These are phyloP conservation scores for Scomber colias DNA, from an alignment of 2,113 vertebrate species.

Conservation along the genomic window DNA sequence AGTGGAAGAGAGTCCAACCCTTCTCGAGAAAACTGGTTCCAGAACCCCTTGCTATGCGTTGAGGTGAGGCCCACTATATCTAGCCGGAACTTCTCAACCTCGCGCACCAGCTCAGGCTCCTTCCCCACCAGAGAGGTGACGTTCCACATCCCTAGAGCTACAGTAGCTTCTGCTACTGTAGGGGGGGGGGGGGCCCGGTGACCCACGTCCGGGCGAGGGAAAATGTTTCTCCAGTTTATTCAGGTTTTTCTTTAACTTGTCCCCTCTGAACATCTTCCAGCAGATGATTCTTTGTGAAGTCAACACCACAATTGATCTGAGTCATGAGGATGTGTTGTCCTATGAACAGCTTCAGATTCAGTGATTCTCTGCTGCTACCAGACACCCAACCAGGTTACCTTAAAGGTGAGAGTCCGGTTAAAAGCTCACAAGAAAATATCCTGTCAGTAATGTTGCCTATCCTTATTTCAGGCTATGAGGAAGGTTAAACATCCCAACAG, in stretches of 20 bases:
- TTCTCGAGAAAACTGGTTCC: too few species aligned
- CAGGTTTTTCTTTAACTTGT: neutral
- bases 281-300: neutral
- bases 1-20: too few species aligned
- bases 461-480: neutral
- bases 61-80: too few species aligned
- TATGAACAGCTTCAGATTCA: conserved; percentile 9
- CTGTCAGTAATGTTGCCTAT: neutral
- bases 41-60: too few species aligned
- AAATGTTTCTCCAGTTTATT: neutral
- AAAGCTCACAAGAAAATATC: neutral
- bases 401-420: conserved; percentile 44
- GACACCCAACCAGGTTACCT: conserved; percentile 31
- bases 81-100: too few species aligned
- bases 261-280: neutral
- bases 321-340: neutral
- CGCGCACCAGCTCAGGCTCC: too few species aligned
- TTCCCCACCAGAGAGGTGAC: too few species aligned
- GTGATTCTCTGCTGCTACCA: conserved; percentile 34
- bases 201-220: too few species aligned
- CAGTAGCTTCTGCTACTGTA: too few species aligned
- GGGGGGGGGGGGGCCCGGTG: too few species aligned
- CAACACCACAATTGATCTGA: neutral
- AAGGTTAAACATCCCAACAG: conserved; percentile 5
- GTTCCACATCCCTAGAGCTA: too few species aligned